Base-by-base conservation (phyloP, 2,113 vertebrate species). In the Lophotis ruficrista region DNA sequence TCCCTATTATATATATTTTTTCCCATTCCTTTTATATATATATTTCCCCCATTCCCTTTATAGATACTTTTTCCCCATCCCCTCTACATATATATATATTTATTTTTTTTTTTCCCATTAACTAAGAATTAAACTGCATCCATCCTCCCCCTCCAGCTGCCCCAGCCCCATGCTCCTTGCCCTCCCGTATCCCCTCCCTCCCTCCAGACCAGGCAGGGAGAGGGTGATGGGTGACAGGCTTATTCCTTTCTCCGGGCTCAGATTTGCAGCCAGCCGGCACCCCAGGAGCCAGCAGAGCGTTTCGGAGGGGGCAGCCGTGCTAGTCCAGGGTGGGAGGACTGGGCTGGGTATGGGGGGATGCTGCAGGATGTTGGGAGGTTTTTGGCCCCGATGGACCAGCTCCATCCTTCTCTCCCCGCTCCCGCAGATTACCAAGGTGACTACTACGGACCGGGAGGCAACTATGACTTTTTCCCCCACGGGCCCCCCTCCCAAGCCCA, bases 391-490 rank as follows among this genome's bases (percentile, higher is more conserved):
- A 24, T 2, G 23, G 1, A 12, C 8, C 30, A 4, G 3, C 38
- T 33, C 35, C 77, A 79, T 27, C 41, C 8, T 19, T 56, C 68
- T 21, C 18, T 7, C 10, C 10, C 11, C 2, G 1, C 14, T 45
- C 73, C 48, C 8, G 2, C 98, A 99, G 99, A 99, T 96, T 99
- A 99, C 97, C 99, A 99, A 97, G 99, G 99, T 14, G 99, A 99
- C 97, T 99, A 99, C 95, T 99, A 99, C 16, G 99, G 99, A 61
- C 98, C 99, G 2, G 98, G 98, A 80, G 98, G 98, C 89, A 99
- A 99, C 96, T 99, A 99, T 92, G 99, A 99, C 98, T 99, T 99
- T 98, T 99, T 99, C 93, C 98, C 99, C 35, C 99, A 99, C 20
- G 99, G 99, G 41, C 99, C 99, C 7, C 99, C 99, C 7, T 99